Base-by-base conservation (phyloP, 2,797 vertebrate species). In the Sternarchorhynchus goeldii region DNA sequence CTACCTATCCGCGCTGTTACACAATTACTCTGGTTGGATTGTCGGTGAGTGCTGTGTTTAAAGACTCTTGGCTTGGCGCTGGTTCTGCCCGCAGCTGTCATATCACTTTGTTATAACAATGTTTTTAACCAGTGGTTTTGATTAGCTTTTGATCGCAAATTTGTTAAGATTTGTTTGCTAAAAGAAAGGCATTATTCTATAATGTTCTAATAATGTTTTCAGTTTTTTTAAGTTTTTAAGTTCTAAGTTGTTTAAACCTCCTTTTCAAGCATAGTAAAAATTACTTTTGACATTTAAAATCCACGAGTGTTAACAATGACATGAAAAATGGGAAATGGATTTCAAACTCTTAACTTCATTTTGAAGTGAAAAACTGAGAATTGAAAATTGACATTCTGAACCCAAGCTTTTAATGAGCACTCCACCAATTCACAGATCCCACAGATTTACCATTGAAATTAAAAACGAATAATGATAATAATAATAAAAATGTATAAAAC, bases 241-340 rank as follows among this genome's bases (percentile, higher is more conserved):
- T 41, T 67, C 14, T 29, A 67, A 21, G 20, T 65, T 65, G 4
- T 66, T 14, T 1, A 39, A 65, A 36, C 8, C 17, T 68, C 25
- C 7, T 68, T 29, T 69, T 25, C 16, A 68, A 16, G 56, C 50
- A 25, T 36, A 65, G 21, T 59, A 77, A 17, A 76, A 78, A 65
- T 64, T 50, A 59, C 39, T 56, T 75, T 74, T 80, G 81, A 76
- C 41, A 77, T 73, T 82, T 62, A 60, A 80, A 73, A 41, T 69
- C 45, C 55, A 50, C 34, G 74, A 64, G 67, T 72, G 41, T 53
- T 12, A 73, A 64, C 36, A 29, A 36, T 34, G 36, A 59, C 71
- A 39, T 50, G 21, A 73, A 29, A 74, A 21, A 75, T 20, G 50
- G 65, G 16, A 76, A 70, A 64, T 62, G 58, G 31, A 32, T 53